These are phyloP conservation scores for Ecdyonurus torrentis DNA, from an alignment of 2,888 invertebrate genomes.

Conservation along the genomic window DNA sequence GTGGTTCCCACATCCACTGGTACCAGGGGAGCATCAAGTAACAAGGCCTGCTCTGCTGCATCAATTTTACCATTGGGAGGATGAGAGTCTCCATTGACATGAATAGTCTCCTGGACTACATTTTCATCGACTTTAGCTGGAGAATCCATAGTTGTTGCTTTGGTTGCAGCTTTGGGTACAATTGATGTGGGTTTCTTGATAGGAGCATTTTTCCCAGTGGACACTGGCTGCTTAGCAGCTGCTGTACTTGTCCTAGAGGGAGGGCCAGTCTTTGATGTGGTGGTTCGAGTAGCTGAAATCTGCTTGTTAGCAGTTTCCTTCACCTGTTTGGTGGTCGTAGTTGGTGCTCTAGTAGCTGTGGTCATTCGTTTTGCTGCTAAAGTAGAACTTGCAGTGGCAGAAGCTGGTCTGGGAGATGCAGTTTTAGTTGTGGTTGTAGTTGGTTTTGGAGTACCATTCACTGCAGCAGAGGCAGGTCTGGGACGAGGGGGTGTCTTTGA, in stretches of 20 bases:
- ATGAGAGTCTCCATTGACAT: neutral
- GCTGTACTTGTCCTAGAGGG: neutral
- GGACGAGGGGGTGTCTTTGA: neutral
- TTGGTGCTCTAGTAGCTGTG: neutral
- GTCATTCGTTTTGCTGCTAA: neutral
- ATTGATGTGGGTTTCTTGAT: neutral
- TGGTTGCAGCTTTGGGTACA: neutral
- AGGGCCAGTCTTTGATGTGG: neutral
- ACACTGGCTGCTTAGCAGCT: neutral
- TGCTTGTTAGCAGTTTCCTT: neutral
- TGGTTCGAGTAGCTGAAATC: neutral
- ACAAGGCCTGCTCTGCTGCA: neutral
- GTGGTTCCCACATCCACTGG: neutral
- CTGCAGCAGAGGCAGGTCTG: neutral
- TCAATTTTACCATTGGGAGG: neutral
- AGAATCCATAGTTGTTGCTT: neutral
- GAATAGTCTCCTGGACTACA: neutral
- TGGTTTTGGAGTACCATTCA: neutral
- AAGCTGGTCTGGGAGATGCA: neutral
- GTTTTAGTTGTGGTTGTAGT: neutral
- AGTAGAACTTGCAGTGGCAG: neutral
- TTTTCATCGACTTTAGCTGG: no score
- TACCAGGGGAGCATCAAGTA: no score
- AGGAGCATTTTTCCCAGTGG: neutral
- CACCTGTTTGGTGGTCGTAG: neutral